These are phyloP conservation scores for Pipra filicauda DNA, from an alignment of 2,113 vertebrate genomes.

Conservation along the genomic window DNA sequence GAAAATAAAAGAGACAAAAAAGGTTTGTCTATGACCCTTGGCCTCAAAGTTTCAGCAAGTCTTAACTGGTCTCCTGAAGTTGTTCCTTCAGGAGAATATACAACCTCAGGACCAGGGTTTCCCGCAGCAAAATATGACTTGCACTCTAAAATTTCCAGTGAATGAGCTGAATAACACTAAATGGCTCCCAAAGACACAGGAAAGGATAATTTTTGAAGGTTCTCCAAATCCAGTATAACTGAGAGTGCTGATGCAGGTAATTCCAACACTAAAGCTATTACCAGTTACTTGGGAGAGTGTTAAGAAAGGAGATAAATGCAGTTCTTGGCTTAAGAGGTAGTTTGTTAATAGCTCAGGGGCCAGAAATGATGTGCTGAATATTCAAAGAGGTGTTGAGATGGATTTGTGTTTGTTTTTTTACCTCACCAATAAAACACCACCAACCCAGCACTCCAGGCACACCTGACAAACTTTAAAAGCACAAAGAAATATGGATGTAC, in stretches of 20 bases:
- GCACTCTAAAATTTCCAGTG: neutral
- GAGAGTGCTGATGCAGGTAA: neutral
- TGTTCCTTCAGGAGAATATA: neutral
- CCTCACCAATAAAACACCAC: neutral
- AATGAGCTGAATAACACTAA: neutral
- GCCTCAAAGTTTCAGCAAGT: neutral
- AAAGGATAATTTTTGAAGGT: neutral
- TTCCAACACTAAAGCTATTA: neutral
- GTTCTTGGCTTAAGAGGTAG: neutral
- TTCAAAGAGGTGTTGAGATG: neutral
- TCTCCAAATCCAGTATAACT: neutral
- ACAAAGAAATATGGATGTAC: neutral
- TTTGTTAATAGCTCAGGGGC: neutral
- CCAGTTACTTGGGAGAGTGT: neutral
- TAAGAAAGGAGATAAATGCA: neutral
- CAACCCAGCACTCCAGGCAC: neutral
- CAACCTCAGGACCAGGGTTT: neutral
- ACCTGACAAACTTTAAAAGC: neutral
- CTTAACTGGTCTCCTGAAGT: neutral
- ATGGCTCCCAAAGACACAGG: neutral
- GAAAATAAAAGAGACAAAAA: neutral
- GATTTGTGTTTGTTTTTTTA: neutral
- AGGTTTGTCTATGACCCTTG: neutral
- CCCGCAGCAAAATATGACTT: neutral
- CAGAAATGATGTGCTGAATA: neutral